phyloP scores from a whole-genome alignment of 2,113 vertebrate species.

The Catharus bicknelli region DNA sequence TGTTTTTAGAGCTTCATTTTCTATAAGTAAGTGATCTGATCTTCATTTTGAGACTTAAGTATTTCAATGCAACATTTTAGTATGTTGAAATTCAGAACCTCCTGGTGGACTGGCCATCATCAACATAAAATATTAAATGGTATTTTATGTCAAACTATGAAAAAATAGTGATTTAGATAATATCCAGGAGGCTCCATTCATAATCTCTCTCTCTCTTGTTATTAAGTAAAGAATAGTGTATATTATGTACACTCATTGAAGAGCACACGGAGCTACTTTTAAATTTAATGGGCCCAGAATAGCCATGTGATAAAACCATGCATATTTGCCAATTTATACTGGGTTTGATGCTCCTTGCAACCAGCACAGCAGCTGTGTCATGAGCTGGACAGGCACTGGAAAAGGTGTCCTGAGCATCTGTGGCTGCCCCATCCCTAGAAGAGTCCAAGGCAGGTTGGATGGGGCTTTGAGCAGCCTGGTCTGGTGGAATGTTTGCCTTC shows the following conservation, averaged over 20 bases:
- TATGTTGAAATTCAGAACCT: neutral
- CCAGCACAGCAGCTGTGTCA: neutral
- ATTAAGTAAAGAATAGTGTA: neutral
- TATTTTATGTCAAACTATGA: neutral
- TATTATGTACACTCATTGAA: accelerated
- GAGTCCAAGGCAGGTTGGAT: neutral
- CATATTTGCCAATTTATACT: neutral
- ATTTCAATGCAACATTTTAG: neutral
- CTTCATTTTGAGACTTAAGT: neutral
- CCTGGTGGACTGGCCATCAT: neutral
- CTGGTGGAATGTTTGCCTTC: neutral
- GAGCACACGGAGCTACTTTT: neutral
- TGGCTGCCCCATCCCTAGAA: neutral
- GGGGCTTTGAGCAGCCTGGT: too few species aligned
- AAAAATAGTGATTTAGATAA: neutral
- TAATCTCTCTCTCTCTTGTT: neutral
- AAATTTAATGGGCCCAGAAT: neutral
- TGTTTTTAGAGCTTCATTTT: neutral
- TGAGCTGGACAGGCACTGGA: neutral
- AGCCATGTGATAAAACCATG: neutral
- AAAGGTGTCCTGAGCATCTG: neutral
- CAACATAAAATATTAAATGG: neutral
- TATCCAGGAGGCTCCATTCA: neutral
- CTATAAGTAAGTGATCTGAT: neutral
- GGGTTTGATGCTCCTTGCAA: neutral